Evolutionary conservation across 2,797 vertebrate genomes (phyloP), one percentile per base, ranked within the genome.

Genomic region (Pterois miles): DNA sequence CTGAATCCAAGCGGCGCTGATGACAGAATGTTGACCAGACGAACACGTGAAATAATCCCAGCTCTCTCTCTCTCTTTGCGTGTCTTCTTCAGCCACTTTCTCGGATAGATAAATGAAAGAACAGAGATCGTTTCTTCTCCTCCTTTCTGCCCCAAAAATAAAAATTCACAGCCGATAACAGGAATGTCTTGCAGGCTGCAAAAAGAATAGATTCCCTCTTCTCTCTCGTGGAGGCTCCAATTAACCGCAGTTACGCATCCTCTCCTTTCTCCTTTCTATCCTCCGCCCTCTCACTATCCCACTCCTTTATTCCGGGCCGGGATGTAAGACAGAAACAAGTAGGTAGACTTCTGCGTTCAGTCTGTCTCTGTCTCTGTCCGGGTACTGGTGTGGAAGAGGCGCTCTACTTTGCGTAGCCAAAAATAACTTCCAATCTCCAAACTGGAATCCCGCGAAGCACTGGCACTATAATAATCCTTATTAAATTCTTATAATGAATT

Each of bases 341-440:
- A 52, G 36, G 66, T 64, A 52, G 68, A 85, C 77, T 87, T 79
- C 68, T 54, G 64, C 7, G 69, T 29, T 74, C 76, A 7, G 74
- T 34, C 63, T 65, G 57, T 38, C 57, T 71, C 65, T n/a, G 77
- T 60, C 76, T 82, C 72, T 77, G 80, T 84, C 84, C 81, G 84
- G 78, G 66, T 82, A 81, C 33, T 63, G 86, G 88, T 53, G 76
- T 78, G 85, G 76, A 84, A 78, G 78, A 85, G 75, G 80, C 82
- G 82, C 84, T 90, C 86, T 84, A 91, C 87, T 91, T 90, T 83
- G 82, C 80, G 76, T 82, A 70, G 83, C 87, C 90, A 81, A 90
- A 90, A 89, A 92, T 88, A 91, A 92, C 90, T 91, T 90, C 88
- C 89, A 86, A 83, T 85, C 85, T 90, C 71, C 83, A 79, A 88